Evolutionary conservation across 2,888 invertebrate genomes (phyloP), one percentile per base, ranked within the genome.

Genomic region (Trisateles emortualis): DNA sequence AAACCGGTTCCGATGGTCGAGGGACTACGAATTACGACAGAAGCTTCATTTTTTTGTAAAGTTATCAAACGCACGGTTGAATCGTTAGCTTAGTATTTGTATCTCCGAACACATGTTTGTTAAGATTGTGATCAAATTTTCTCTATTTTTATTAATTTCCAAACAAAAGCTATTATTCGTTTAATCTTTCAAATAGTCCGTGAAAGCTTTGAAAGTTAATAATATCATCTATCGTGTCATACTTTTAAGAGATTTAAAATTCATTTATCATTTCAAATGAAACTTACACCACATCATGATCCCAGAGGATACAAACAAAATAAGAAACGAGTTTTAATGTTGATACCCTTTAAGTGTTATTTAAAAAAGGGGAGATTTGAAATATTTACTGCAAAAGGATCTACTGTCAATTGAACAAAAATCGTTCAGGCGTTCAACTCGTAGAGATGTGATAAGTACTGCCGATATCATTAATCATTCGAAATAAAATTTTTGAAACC

Each of bases 401-500:
- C 72, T 77, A 70, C 79, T 84, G 82, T 86, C 88, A 85, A 87
- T 87, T 86, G 84, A 83, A 85, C 79, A 81, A 81, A 85, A 85
- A 86, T 87, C 85, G 79, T 78, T 83, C 79, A 79, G 73, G 78
- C 79, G 82, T 78, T 82, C 81, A 86, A 83, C 73, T 56, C 73
- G 48, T 50, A 57, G 71, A 72, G 49, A 72, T 59, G 67, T 62
- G 72, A 67, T 72, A 72, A 69, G 59, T 69, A 55, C 45, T 48
- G 59, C 78, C 74, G 68, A 69, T 70, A 76, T 87, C 92, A 91
- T 90, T 88, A 88, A 92, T 92, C 91, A 92, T 91, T 74, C 75
- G 52, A 75, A 59, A 81, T 84, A 82, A 80, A 76, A 72, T 62
- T 67, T 76, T 78, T 73, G 71, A 80, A 72, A 71, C 76, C 68